Evolutionary conservation across 2,888 invertebrate genomes (phyloP).

Genomic region (Archaeoteleia sp.): DNA sequence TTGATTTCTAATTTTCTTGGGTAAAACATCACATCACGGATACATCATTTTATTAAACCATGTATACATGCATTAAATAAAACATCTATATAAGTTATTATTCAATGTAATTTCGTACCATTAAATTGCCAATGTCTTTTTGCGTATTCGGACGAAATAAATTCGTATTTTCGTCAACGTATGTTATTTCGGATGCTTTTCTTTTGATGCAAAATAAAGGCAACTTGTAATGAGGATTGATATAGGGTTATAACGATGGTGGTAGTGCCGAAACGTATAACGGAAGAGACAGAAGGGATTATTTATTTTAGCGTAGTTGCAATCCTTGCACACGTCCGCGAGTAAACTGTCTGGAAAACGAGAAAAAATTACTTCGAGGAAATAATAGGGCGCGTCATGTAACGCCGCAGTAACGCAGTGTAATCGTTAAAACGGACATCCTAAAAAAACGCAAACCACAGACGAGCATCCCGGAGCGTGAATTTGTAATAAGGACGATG

Average conservation of each 20-base stretch:
- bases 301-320: slow-evolving; percentile 67
- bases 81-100: no score
- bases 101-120: no score
- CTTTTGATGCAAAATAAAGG: slow-evolving; percentile 30
- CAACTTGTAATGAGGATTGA: slow-evolving; percentile 49
- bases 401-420: slow-evolving; percentile 14
- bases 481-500: slow-evolving; percentile 30
- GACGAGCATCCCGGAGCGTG: slow-evolving; percentile 14
- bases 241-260: slow-evolving; percentile 20
- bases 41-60: no score
- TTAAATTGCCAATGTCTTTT: no score
- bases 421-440: slow-evolving; percentile 38
- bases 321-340: slow-evolving; percentile 65
- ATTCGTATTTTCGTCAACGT: no score
- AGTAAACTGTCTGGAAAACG: slow-evolving; percentile 71
- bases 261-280: slow-evolving; percentile 55
- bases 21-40: no score
- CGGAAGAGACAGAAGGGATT: slow-evolving; percentile 61
- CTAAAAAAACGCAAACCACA: slow-evolving; percentile 28
- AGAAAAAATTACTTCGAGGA: slow-evolving; percentile 68
- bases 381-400: slow-evolving; percentile 57
- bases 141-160: no score
- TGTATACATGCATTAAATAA: no score
- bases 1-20: no score
- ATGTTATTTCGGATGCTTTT: not conserved